Percentiles rank a stretch among this genome's conserved stretches.
These are phyloP conservation scores for Prosapia bicincta DNA, from an alignment of 2,888 invertebrate genomes.

Conservation along the genomic window DNA sequence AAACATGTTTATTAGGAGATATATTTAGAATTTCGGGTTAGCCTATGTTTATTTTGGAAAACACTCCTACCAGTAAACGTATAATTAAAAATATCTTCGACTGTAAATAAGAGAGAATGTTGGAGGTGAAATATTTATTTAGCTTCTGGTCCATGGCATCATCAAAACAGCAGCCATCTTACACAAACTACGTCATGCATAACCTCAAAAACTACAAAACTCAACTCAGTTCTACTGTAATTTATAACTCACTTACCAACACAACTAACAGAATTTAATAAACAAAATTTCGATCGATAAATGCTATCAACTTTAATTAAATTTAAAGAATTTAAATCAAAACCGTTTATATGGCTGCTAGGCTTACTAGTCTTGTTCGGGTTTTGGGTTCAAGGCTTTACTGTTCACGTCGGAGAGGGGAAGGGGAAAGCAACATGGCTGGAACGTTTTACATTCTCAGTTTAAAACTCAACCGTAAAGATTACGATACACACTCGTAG, in stretches of 20 bases:
- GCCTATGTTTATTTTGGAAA: background rate
- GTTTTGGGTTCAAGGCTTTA: conserved; percentile 25
- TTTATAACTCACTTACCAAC: background rate
- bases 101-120: background rate
- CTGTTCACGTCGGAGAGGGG: conserved; percentile 11
- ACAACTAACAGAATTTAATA: background rate
- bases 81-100: background rate
- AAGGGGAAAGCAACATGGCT: conserved; percentile 23
- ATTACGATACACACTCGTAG: background rate
- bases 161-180: background rate
- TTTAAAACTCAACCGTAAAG: background rate
- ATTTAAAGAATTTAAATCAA: conserved; percentile 9
- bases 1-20: background rate
- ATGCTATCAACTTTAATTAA: background rate
- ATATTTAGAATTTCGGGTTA: background rate
- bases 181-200: background rate
- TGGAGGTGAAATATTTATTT: background rate
- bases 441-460: background rate
- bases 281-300: background rate
- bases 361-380: conserved; percentile 20
- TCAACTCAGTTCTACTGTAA: background rate
- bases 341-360: conserved; percentile 4
- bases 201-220: background rate
- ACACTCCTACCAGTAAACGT: background rate
- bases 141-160: background rate